Evolutionary conservation across 2,113 vertebrate genomes (phyloP), one percentile per base, ranked within the genome.

Genomic region (Myrmophylax atrothorax): DNA sequence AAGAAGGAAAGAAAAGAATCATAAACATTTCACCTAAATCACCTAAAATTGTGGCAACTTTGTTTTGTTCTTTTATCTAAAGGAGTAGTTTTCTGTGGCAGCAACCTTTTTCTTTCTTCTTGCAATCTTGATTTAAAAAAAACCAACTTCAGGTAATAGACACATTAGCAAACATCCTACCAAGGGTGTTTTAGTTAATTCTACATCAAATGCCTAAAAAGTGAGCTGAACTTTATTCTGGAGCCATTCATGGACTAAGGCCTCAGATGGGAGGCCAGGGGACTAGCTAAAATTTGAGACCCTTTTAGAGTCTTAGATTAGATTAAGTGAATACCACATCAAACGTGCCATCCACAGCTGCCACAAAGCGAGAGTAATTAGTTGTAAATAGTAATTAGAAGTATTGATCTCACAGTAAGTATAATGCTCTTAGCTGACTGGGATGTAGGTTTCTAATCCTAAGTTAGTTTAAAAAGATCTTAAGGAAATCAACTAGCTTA

Each of bases 381-480:
- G 24, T 38, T 74, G 76, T 58, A 76, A 42, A 42, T 42, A 42
- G 40, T 42, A 42, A 42, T 42, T 42, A 33, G 17, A 94, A 72
- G 47, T 91, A 81, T 46, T 90, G 83, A 81, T 95, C 85, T 84
- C 40, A 19, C 38, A 52, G 38, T n/a, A 70, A 77, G 52, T 63
- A 23, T 93, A 91, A 86, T 78, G 50, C 42, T 87, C 55, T 93
- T 88, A 91, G 74, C 67, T 92, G 85, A 33, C 33, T 26, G 25
- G 38, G 33, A 19, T 75, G 53, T 59, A 74, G 23, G 52, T 94
- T 93, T 94, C 76, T 88, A 90, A 95, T 93, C 73, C 83, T 80
- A 33, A 86, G 2, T 70, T 62, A 80, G 49, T 92, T 94, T 94
- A 58, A 93, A 69, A 53, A 82, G 42, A n/a, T 90, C 75, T 74